Conservation (phyloP, 2,113 vertebrate genomes). For the Mobula hypostoma region DNA sequence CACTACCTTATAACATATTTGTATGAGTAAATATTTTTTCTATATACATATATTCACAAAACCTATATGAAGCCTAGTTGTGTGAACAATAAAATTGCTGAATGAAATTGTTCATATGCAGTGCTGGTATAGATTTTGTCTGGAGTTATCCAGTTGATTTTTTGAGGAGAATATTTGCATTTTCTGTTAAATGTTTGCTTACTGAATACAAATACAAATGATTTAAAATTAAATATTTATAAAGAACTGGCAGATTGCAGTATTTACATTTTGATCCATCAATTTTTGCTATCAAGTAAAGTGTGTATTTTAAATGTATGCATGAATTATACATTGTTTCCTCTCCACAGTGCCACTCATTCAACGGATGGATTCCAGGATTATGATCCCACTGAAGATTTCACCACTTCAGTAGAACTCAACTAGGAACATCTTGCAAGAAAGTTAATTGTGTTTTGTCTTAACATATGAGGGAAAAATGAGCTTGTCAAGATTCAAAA, state of each 20-base stretch:
- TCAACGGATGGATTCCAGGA: slow-evolving; percentile 97
- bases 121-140: background rate
- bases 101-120: background rate
- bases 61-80: background rate
- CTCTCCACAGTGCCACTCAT: slow-evolving; percentile 82
- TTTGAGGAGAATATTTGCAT: background rate
- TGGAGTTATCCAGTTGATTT: background rate
- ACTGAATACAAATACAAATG: background rate
- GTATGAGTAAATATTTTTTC: background rate
- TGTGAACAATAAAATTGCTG: background rate
- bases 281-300: background rate
- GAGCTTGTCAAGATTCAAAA: slow-evolving; percentile 15
- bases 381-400: slow-evolving; percentile 93
- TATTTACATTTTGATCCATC: background rate
- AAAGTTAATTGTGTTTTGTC: slow-evolving; percentile 11
- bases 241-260: background rate
- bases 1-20: background rate
- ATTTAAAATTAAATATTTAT: background rate
- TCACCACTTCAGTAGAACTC: slow-evolving; percentile 76
- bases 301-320: background rate
- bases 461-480: background rate
- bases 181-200: background rate
- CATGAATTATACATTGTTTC: background rate
- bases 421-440: background rate
- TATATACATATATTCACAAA: background rate